phyloP scores from a whole-genome alignment of 2,113 vertebrate genomes.

The Barbus barbus region DNA sequence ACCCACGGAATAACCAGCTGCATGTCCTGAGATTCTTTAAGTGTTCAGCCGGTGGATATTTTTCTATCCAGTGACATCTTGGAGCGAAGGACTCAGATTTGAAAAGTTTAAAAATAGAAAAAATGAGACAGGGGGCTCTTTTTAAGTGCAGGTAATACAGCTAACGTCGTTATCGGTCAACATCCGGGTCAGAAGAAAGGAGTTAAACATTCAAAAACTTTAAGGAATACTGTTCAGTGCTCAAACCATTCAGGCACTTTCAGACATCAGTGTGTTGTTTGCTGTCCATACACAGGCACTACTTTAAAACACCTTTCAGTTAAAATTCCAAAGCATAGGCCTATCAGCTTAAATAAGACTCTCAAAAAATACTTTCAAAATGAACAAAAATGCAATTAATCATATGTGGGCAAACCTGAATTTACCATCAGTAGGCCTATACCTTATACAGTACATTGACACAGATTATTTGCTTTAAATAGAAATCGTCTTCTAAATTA shows the following conservation, averaged over 20 bases:
- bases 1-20: not conserved
- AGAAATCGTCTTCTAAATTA: not conserved
- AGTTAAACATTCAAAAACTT: too few species aligned
- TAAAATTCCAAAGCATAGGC: not conserved
- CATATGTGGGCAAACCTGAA: not conserved
- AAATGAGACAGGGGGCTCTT: not conserved
- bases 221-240: too few species aligned
- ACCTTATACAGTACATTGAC: too few species aligned
- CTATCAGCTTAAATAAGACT: too few species aligned
- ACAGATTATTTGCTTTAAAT: not conserved
- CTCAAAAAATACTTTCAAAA: too few species aligned
- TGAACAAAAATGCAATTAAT: not conserved
- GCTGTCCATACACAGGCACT: not conserved
- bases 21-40: too few species aligned
- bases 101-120: not conserved
- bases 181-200: not conserved
- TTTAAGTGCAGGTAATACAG: too few species aligned
- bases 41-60: not conserved
- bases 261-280: not conserved
- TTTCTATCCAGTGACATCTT: not conserved
- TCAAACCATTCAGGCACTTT: not conserved
- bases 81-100: not conserved
- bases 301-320: not conserved
- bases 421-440: not conserved
- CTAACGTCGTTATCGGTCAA: not conserved